Base-by-base conservation (phyloP, 2,797 vertebrate genomes). In the Lepilemur septentrionalis region DNA sequence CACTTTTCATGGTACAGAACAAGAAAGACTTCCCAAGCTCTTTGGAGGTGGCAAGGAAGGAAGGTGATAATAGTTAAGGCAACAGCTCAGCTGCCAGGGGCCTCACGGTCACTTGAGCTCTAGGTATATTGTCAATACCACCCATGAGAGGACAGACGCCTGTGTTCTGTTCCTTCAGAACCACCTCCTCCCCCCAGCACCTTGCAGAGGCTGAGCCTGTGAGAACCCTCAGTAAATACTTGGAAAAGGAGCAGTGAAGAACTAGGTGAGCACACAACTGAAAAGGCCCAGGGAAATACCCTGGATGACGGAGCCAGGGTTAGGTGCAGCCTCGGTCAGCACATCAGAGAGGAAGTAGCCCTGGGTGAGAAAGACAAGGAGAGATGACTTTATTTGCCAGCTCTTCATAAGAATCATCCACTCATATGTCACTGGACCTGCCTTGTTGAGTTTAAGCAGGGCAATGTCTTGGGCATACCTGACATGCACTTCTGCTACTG, bases 21-120 rank as follows among this genome's bases (percentile, higher is more conserved):
- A 81, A 81, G 89, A 93, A 95, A 93, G 89, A 80, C 30, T 83
- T 89, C 63, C 46, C 4, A 32, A 12, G 22, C 13, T 91, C 88
- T 91, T 70, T 76, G 75, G 25, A 83, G 18, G 73, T 79, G 67
- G 35, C 4, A 14, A 70, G 11, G 13, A 73, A 78, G 43, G n/a
- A 63, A 87, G 73, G 73, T 80, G 78, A 38, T 81, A 92, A 90
- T 84, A 72, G 59, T 82, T 50, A 89, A 76, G 78, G 73, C 70
- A 52, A 7, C 70, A 84, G 35, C 73, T 87, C 57, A 50, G 89
- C 43, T 80, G 55, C 80, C 7, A 18, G 13, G 73, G 22, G 43
- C 72, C 38, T 84, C n/a, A 28, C 1, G 7, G 59, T 86, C 61
- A 70, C 38, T 43, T 69, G 57, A 61, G 50, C 95, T 72, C 65